phyloP scores from a whole-genome alignment of 2,888 invertebrate genomes.

The Pharmacophagus antenor region DNA sequence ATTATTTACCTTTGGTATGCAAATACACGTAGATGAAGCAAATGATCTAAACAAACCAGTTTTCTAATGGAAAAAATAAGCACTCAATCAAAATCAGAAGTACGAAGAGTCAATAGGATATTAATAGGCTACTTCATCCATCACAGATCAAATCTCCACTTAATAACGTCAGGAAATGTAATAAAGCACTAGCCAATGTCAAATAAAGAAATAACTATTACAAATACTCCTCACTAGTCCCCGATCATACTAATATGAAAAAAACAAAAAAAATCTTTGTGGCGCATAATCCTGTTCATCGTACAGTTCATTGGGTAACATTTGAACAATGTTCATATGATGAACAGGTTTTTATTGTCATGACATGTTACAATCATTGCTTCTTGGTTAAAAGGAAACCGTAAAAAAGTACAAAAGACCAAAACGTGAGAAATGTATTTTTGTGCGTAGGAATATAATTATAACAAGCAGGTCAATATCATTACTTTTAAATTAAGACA shows the following conservation, averaged over 20 bases:
- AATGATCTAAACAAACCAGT: conserved; percentile 19
- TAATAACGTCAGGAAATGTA: too few species aligned
- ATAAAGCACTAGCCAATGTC: too few species aligned
- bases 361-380: conserved; percentile 11
- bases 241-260: background rate
- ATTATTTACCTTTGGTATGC: conserved; percentile 19
- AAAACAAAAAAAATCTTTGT: background rate
- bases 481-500: too few species aligned
- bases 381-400: conserved; percentile 14
- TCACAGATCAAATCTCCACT: too few species aligned
- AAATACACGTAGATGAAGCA: conserved; percentile 6
- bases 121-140: too few species aligned
- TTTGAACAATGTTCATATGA: conserved; percentile 3
- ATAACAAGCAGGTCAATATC: too few species aligned
- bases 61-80: too few species aligned
- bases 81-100: too few species aligned
- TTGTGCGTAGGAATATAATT: background rate
- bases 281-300: background rate
- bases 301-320: background rate
- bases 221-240: background rate
- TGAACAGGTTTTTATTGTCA: conserved; percentile 12
- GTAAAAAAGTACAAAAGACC: conserved; percentile 18
- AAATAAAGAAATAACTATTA: too few species aligned
- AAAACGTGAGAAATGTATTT: conserved; percentile 14
- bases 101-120: too few species aligned